Evolutionary conservation across 2,888 invertebrate genomes (phyloP), one percentile per base, ranked within the genome.

Genomic region (Luperina nickerlii): DNA sequence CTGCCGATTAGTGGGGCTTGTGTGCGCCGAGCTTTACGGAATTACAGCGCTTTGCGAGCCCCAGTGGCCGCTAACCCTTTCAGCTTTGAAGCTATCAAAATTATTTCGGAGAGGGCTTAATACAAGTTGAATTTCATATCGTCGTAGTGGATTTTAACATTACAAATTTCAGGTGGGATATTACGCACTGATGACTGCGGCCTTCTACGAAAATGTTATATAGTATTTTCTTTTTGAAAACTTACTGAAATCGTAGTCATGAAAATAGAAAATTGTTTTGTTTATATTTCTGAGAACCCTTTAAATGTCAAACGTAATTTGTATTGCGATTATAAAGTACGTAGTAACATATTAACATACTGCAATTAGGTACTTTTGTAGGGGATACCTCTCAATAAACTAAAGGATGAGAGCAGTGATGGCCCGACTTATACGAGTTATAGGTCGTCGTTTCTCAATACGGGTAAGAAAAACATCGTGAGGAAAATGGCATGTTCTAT

Each of bases 1-100:
- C 94, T 94, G 96, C 95, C 96, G 96, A 96, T 96, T 96, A 97
- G 96, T 94, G 93, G 91, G 90, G 94, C 87, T 90, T 91, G 92
- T 91, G 93, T 92, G 91, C 91, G 89, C 90, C 88, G 90, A 89
- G 91, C 94, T 94, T 93, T 92, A 91, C 90, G 89, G 91, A 91
- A 92, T 92, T 94, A 92, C 85, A 81, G 90, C 91, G 93, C 92
- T 94, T 93, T 94, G 92, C 91, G 88, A 90, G 90, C 91, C 91
- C 87, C 88, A 90, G 87, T 90, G 89, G 88, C 89, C 90, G 88
- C 87, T 87, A 95, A 95, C 95, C 96, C 96, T 96, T 96, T 96
- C 93, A 95, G 94, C 95, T 96, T 95, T 95, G 95, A 94, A 91
- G 93, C 94, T 93, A 95, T 95, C 94, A 93, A 95, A 96, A 96